These are phyloP conservation scores for Anagyrus pseudococci DNA, from an alignment of 2,888 invertebrate genomes.

Conservation along the genomic window DNA sequence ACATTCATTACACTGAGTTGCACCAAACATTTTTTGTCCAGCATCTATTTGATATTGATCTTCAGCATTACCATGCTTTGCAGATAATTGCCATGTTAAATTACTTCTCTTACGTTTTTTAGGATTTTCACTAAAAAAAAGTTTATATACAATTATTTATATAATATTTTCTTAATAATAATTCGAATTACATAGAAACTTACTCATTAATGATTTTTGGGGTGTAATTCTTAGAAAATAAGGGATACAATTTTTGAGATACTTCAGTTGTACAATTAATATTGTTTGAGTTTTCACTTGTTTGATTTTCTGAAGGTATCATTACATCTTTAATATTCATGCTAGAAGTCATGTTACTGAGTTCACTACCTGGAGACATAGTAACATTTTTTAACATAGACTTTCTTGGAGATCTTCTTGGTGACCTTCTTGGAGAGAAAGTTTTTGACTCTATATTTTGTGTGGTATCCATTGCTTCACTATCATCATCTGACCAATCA, in stretches of 20 bases:
- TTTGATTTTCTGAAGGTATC: constrained; percentile 38
- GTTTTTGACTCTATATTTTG: constrained; percentile 16
- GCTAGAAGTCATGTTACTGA: constrained; percentile 64
- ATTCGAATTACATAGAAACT: constrained; percentile 33
- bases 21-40: constrained; percentile 82
- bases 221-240: constrained; percentile 52
- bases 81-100: constrained; percentile 56
- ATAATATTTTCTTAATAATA: constrained; percentile 10
- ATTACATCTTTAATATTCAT: constrained; percentile 62
- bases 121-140: constrained; percentile 40
- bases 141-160: constrained; percentile 2
- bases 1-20: constrained; percentile 77
- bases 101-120: constrained; percentile 46
- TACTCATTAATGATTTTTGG: constrained; percentile 44
- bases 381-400: constrained; percentile 44
- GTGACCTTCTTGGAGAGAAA: constrained; percentile 44
- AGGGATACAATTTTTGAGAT: constrained; percentile 49
- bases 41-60: constrained; percentile 83
- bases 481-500: constrained; percentile 56
- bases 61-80: constrained; percentile 63
- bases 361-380: constrained; percentile 65
- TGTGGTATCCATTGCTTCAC: constrained; percentile 47
- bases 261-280: constrained; percentile 21
- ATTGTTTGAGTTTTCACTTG: constrained; percentile 32
- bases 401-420: too few relatives aligned